phyloP scores from a whole-genome alignment of 2,888 invertebrate genomes.

The Drosophila ustulata region DNA sequence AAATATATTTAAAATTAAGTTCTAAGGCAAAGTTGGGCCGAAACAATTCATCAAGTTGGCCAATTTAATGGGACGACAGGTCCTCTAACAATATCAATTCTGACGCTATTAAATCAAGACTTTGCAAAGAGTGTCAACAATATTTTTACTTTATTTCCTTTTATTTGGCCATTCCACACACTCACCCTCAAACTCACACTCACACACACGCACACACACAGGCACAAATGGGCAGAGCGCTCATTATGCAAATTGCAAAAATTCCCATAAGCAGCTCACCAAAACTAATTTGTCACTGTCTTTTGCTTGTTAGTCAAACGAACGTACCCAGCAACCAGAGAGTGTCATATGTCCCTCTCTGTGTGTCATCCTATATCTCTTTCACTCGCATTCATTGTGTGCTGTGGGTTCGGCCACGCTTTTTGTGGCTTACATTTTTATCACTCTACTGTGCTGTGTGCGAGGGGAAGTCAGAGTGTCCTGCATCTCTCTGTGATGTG shows the following conservation, averaged over 20 bases:
- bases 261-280: conserved; percentile 80
- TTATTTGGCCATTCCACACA: conserved; percentile 48
- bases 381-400: conserved; percentile 5
- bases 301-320: conserved; percentile 79
- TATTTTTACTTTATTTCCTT: conserved; percentile 69
- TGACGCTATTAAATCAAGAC: conserved; percentile 55
- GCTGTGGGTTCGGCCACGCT: conserved; percentile 52
- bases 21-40: conserved; percentile 2
- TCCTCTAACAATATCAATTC: conserved; percentile 43
- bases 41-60: conserved; percentile 61
- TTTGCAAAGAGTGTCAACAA: conserved; percentile 73
- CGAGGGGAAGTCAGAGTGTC: conserved; percentile 13
- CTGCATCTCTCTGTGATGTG: conserved; percentile 7
- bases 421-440: conserved; percentile 79
- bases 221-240: conserved; percentile 28
- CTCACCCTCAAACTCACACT: conserved; percentile 18
- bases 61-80: conserved; percentile 38
- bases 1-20: conserved; percentile 5
- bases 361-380: background rate
- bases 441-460: conserved; percentile 61
- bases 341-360: conserved; percentile 26
- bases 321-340: conserved; percentile 39
- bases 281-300: conserved; percentile 81
- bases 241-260: conserved; percentile 81
- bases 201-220: conserved; percentile 10